These are phyloP conservation scores for Ceratosolen fusciceps DNA, from an alignment of 1,140 invertebrate genomes.

Conservation along the genomic window DNA sequence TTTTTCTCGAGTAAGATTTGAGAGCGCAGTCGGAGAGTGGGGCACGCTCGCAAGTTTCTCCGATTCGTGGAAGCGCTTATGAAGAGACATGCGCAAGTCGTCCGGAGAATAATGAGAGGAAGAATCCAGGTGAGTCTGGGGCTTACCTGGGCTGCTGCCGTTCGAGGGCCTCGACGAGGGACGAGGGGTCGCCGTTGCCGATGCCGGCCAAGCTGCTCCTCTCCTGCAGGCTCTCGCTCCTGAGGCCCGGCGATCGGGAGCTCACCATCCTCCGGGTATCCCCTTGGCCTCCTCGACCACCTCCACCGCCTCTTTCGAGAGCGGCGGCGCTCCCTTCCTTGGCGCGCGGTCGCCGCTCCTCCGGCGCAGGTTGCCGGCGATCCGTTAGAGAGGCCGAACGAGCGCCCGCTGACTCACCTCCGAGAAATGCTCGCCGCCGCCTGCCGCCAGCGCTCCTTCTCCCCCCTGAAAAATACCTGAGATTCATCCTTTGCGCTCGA, in stretches of 20 bases:
- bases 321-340: background rate
- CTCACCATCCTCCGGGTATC: conserved; percentile 65
- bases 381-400: conserved; percentile 23
- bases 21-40: too few relatives aligned
- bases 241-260: conserved; percentile 59
- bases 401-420: conserved; percentile 40
- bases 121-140: background rate
- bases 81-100: background rate
- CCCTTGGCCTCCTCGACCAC: background rate
- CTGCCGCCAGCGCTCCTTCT: conserved; percentile 1
- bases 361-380: conserved; percentile 12
- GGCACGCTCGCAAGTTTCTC: too few relatives aligned
- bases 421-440: conserved; percentile 32
- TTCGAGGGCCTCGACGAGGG: conserved; percentile 47
- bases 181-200: conserved; percentile 45
- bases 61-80: background rate
- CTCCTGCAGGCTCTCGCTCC: conserved; percentile 39
- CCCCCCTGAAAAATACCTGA: conserved; percentile 6
- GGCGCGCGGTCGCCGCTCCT: background rate
- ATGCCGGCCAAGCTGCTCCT: conserved; percentile 51
- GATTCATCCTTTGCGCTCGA: background rate
- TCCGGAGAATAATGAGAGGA: background rate
- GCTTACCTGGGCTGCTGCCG: conserved; percentile 34
- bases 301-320: background rate
- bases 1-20: too few relatives aligned